phyloP scores from a whole-genome alignment of 2,888 invertebrate genomes.

The Ormyrus thymus region DNA sequence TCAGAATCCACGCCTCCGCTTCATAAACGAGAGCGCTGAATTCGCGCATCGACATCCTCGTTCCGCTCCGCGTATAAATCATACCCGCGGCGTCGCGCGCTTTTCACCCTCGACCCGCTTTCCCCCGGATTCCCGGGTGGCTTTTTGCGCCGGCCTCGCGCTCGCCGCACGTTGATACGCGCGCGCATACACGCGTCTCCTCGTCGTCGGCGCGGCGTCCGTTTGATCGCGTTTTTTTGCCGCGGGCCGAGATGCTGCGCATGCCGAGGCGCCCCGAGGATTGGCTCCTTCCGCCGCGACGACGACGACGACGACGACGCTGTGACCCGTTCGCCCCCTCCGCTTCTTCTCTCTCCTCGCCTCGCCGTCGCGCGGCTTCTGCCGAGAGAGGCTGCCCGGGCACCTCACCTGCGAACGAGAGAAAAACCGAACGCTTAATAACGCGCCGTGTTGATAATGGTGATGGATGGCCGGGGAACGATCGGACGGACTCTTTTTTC shows the following conservation, averaged over 20 bases:
- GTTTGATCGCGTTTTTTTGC: slow-evolving; percentile 68
- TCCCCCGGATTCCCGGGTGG: slow-evolving; percentile 14
- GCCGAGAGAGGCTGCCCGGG: no score
- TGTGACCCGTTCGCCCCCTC: background rate
- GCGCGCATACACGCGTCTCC: background rate
- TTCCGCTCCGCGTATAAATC: slow-evolving; percentile 14
- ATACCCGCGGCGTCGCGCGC: slow-evolving; percentile 7
- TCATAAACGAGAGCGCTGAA: background rate
- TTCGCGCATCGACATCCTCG: background rate
- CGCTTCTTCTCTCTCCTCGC: background rate
- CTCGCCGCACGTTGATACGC: background rate
- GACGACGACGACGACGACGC: no score
- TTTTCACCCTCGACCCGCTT: slow-evolving; percentile 36
- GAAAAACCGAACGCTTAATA: slow-evolving; percentile 23
- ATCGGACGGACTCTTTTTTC: slow-evolving; percentile 5
- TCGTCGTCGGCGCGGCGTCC: slow-evolving; percentile 64
- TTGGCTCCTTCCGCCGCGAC: slow-evolving; percentile 42
- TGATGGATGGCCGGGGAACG: slow-evolving; percentile 35
- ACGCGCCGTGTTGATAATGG: slow-evolving; percentile 47
- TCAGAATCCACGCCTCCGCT: background rate
- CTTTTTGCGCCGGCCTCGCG: background rate
- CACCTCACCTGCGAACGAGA: no score
- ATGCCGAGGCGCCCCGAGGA: slow-evolving; percentile 58
- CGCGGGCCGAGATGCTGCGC: slow-evolving; percentile 66
- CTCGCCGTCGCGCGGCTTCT: slow-evolving; percentile 12